Evolutionary conservation across 2,797 vertebrate species (phyloP).

Genomic region (Lepilemur septentrionalis): DNA sequence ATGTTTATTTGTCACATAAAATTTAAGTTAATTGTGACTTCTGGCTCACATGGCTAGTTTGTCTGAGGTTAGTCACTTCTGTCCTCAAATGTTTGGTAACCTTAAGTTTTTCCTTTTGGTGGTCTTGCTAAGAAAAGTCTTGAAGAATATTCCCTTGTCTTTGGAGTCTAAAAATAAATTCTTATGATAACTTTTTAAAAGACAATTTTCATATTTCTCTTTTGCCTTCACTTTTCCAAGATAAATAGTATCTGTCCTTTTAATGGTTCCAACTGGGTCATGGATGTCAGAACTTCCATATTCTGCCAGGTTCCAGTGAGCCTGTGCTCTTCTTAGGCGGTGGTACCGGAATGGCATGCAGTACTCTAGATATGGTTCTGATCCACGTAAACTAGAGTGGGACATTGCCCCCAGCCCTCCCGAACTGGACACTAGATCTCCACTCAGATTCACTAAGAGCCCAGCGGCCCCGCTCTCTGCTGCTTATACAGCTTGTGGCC

Average conservation of each 20-base stretch:
- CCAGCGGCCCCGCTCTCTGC: neutral
- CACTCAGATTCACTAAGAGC: neutral
- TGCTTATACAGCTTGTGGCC: neutral
- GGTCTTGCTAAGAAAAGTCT: neutral
- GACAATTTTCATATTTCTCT: neutral
- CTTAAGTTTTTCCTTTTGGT: neutral
- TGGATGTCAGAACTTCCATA: neutral
- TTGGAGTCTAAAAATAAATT: neutral
- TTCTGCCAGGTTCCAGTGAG: neutral
- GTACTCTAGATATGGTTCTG: neutral
- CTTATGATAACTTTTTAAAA: neutral
- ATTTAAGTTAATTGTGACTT: neutral
- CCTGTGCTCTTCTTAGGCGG: neutral
- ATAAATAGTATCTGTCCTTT: neutral
- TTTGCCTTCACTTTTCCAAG: neutral
- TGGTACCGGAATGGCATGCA: neutral
- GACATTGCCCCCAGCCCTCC: neutral
- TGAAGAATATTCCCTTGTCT: neutral
- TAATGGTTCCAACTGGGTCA: neutral
- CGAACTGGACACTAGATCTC: neutral
- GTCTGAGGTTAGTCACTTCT: neutral
- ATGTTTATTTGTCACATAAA: neutral
- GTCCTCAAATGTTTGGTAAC: neutral
- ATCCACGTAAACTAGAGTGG: neutral
- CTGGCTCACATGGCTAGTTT: neutral